Evolutionary conservation across 2,113 vertebrate species (phyloP).

Genomic region (Chionodraco myersi): DNA sequence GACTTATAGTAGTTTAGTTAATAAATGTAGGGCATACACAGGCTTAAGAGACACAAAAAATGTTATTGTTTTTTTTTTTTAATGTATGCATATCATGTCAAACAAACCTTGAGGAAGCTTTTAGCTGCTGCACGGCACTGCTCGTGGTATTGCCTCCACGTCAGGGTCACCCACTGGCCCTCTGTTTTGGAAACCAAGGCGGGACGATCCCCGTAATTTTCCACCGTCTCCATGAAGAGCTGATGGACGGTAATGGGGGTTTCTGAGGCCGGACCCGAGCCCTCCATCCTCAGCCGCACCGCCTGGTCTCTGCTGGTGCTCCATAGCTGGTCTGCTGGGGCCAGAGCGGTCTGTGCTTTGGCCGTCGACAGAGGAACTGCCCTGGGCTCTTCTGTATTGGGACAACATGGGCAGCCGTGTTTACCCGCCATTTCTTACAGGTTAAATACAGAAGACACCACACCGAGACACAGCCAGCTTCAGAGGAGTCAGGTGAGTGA

Average conservation of each 20-base stretch:
- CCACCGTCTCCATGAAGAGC: constrained; percentile 79
- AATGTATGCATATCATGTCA: not conserved
- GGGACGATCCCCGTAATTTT: constrained; percentile 57
- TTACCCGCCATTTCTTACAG: constrained; percentile 58
- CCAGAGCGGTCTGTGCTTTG: constrained; percentile 12
- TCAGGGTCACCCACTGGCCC: constrained; percentile 68
- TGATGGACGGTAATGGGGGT: constrained; percentile 82
- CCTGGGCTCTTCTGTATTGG: constrained; percentile 38
- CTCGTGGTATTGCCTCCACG: constrained; percentile 80
- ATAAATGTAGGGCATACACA: not conserved
- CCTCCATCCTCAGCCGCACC: constrained; percentile 79
- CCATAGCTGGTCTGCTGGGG: constrained; percentile 79
- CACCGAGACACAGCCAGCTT: not conserved
- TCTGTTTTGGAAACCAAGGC: constrained; percentile 77
- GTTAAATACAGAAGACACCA: not conserved
- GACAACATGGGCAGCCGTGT: constrained; percentile 67
- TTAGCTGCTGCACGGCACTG: constrained; percentile 82
- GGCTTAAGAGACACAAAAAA: not conserved
- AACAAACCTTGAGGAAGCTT: constrained; percentile 84
- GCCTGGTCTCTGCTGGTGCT: constrained; percentile 62
- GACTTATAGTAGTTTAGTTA: not conserved
- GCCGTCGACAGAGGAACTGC: constrained; percentile 5
- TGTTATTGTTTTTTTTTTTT: not conserved
- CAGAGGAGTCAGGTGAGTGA: not conserved
- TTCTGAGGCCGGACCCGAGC: constrained; percentile 69